Conservation (phyloP, 1,140 invertebrate genomes). For the Neodiprion virginianus region DNA sequence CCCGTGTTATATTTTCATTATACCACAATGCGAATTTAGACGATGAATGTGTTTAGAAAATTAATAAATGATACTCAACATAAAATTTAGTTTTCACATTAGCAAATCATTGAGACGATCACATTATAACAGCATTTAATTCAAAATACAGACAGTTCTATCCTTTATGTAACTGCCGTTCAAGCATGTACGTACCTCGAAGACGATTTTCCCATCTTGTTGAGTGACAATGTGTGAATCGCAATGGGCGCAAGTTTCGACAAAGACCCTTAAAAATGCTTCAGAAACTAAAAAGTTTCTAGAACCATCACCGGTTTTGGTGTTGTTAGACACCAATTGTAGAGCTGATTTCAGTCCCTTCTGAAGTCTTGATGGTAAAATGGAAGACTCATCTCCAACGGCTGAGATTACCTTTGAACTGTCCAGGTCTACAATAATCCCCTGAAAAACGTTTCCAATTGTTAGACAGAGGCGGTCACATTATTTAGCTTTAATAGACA, state of each 20-base stretch:
- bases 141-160: too few relatives aligned
- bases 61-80: not conserved
- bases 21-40: not conserved
- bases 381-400: slow-evolving; percentile 70
- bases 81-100: too few relatives aligned
- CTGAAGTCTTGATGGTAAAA: slow-evolving; percentile 68
- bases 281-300: slow-evolving; percentile 72
- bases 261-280: slow-evolving; percentile 72
- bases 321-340: slow-evolving; percentile 64
- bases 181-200: slow-evolving; percentile 59
- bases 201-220: slow-evolving; percentile 59
- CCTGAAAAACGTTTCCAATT: slow-evolving; percentile 54
- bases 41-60: slow-evolving; percentile 14
- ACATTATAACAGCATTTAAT: too few relatives aligned
- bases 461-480: not conserved
- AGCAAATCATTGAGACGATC: too few relatives aligned
- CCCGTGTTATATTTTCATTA: not conserved
- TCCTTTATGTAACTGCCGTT: too few relatives aligned
- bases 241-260: slow-evolving; percentile 70
- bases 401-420: slow-evolving; percentile 61
- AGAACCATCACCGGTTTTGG: slow-evolving; percentile 48
- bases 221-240: slow-evolving; percentile 61
- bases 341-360: slow-evolving; percentile 69
- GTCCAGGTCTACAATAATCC: slow-evolving; percentile 72
- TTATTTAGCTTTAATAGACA: slow-evolving; percentile 8